Conservation (phyloP, 2,888 invertebrate genomes). For the Dryobota labecula region DNA sequence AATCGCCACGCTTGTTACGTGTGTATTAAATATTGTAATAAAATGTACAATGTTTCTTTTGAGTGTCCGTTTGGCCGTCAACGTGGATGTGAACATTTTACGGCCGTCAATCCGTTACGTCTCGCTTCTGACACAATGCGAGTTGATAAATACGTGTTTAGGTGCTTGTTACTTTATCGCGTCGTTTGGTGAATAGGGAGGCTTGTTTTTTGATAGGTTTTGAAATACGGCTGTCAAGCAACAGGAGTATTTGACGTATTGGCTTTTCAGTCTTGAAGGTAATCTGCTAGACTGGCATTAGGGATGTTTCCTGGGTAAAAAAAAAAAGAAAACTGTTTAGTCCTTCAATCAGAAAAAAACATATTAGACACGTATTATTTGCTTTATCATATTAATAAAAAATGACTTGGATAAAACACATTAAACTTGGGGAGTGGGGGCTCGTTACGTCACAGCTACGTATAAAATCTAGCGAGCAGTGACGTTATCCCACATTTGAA, state of each 20-base stretch:
- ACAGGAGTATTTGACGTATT: not conserved
- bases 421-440: too few species aligned
- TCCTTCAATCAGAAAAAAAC: too few species aligned
- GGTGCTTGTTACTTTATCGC: slow-evolving; percentile 25
- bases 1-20: slow-evolving; percentile 58
- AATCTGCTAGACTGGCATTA: too few species aligned
- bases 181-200: slow-evolving; percentile 17
- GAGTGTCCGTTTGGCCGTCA: slow-evolving; percentile 39
- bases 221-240: not conserved
- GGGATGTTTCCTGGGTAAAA: too few species aligned
- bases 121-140: slow-evolving; percentile 40
- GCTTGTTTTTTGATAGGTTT: not conserved
- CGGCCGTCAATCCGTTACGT: slow-evolving; percentile 53
- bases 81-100: slow-evolving; percentile 42
- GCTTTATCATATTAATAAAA: too few species aligned
- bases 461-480: too few species aligned
- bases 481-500: too few species aligned
- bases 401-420: too few species aligned
- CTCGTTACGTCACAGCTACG: too few species aligned
- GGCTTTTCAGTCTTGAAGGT: too few species aligned
- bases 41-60: slow-evolving; percentile 67
- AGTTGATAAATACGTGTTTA: slow-evolving; percentile 51
- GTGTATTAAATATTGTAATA: slow-evolving; percentile 61
- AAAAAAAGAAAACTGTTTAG: too few species aligned
- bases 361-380: too few species aligned